Percentiles rank a stretch among this genome's conserved stretches.
phyloP scores from a whole-genome alignment of 2,888 invertebrate genomes.

The Lacanobia oleracea region DNA sequence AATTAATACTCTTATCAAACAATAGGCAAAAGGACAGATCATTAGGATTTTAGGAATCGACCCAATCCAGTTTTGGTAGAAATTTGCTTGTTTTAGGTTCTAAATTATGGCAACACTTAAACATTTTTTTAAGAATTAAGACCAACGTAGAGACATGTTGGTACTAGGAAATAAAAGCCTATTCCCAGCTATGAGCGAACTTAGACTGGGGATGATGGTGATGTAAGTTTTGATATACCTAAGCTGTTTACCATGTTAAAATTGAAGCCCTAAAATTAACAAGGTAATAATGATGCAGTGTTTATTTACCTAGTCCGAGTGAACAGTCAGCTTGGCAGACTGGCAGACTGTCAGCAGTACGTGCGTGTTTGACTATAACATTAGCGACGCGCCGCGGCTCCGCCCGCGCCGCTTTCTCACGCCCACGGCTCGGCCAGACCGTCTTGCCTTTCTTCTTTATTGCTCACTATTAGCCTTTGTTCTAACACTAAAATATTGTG shows the following conservation, averaged over 20 bases:
- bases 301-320: conserved; percentile 54
- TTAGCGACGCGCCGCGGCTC: conserved; percentile 78
- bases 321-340: conserved; percentile 52
- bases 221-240: too few species aligned
- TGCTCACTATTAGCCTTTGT: conserved; percentile 72
- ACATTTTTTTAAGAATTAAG: too few species aligned
- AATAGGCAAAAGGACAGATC: too few species aligned
- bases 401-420: conserved; percentile 85
- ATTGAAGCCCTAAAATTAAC: conserved; percentile 37
- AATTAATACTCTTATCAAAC: too few species aligned
- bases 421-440: conserved; percentile 79
- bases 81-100: too few species aligned
- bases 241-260: conserved; percentile 6
- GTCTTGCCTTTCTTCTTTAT: conserved; percentile 81
- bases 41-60: too few species aligned
- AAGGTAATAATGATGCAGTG: conserved; percentile 57
- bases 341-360: conserved; percentile 62
- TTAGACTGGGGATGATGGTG: too few species aligned
- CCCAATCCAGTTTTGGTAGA: too few species aligned
- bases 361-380: conserved; percentile 83
- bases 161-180: too few species aligned
- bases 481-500: conserved; percentile 64
- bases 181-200: too few species aligned
- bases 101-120: too few species aligned
- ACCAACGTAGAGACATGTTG: too few species aligned